Base-by-base conservation (phyloP, 2,797 vertebrate species). In the Eleutherodactylus coqui region DNA sequence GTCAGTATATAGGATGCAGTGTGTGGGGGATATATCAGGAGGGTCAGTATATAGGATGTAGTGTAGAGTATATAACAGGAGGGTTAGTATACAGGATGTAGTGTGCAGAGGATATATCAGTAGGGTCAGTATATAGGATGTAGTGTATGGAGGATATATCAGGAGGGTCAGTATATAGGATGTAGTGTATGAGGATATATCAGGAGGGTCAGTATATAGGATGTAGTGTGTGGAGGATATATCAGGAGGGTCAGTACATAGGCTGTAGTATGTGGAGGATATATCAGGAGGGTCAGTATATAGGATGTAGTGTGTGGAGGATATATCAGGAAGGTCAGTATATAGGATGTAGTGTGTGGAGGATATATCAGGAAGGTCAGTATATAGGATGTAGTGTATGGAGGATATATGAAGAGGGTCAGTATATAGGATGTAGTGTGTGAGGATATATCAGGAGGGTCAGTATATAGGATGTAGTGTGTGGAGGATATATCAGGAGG, bases 321-420 rank as follows among this genome's bases (percentile, higher is more conserved):
- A 62, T 62, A 62, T 62, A 62, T 62, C 36, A 72, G 36, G 8
- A 36, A 14, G 32, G 43, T 81, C 60, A 32, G 60, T 81, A 45
- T 49, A 81, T 69, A 67, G 79, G 51, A 69, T 81, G 45, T 47
- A 79, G n/a, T 64, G n/a, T n/a, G 32, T 14, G 34, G 55, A n/a
- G 27, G 11, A 38, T 60, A 55, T 24, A 34, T 79, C 7, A 24
- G 53, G 32, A 21, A 2, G 13, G 27, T 62, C 60, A 29, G 60
- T 62, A 62, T 62, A 62, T 32, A 62, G 27, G 32, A 32, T 62
- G 60, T 62, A 29, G 13, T 32, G n/a, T n/a, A 27, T 4, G 60
- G 27, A 62, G 60, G 24, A n/a, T 58, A 58, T n/a, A 58, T n/a
- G n/a, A n/a, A n/a, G n/a, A n/a, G n/a, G n/a, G 21, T 55, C 51